A percentile compares a stretch with the other conserved stretches of the same genome.
Conservation (phyloP, 2,888 invertebrate species). For the Cylindroiulus punctatus region DNA sequence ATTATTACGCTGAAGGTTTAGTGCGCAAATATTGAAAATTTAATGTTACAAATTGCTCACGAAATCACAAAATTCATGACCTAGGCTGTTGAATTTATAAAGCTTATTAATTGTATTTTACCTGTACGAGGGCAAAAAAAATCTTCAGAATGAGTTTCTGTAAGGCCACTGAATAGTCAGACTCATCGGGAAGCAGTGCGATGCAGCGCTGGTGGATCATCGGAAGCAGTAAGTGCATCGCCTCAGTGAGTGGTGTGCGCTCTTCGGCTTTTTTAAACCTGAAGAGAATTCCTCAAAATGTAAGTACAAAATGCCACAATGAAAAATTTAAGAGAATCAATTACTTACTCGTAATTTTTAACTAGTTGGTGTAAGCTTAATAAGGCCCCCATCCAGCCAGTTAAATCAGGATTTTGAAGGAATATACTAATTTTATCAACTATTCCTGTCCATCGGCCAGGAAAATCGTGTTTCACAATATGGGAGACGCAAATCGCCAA, state of each 20-base stretch:
- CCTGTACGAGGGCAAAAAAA: conserved; percentile 91
- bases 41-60: too few species aligned
- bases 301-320: neutral
- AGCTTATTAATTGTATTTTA: conserved; percentile 62
- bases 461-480: conserved; percentile 96
- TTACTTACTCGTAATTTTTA: conserved; percentile 79
- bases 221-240: conserved; percentile 93
- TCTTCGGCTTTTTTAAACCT: conserved; percentile 93
- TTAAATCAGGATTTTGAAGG: conserved; percentile 87
- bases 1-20: too few species aligned
- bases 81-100: too few species aligned
- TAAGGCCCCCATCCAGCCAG: conserved; percentile 90
- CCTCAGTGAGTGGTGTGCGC: conserved; percentile 87
- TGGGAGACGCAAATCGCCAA: conserved; percentile 90
- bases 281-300: conserved; percentile 55
- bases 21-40: too few species aligned
- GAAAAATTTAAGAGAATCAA: too few species aligned
- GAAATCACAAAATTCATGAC: too few species aligned
- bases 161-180: conserved; percentile 86
- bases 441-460: conserved; percentile 92
- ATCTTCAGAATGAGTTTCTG: conserved; percentile 95
- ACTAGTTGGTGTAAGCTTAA: conserved; percentile 92
- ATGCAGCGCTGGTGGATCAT: conserved; percentile 80
- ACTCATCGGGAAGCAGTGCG: conserved; percentile 80
- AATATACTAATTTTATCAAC: conserved; percentile 95